Evolutionary conservation across 2,888 invertebrate species (phyloP).

Genomic region (Cantharis flavilabris): DNA sequence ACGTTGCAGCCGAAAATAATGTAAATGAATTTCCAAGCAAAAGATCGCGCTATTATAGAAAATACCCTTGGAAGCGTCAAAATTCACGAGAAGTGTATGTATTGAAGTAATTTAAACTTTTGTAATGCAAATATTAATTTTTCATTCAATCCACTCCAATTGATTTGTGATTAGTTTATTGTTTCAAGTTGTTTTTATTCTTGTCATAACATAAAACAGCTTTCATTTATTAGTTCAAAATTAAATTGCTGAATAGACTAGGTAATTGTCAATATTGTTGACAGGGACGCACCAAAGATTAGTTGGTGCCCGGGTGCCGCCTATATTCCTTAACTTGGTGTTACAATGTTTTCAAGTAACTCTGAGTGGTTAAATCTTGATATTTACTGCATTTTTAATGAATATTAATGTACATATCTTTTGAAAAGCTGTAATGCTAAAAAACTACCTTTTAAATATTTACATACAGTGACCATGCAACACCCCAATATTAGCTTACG

Average conservation of each 20-base stretch:
- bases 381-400: too few species aligned
- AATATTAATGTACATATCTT: too few species aligned
- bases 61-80: constrained; percentile 68
- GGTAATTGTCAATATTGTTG: not conserved
- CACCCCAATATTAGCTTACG: too few species aligned
- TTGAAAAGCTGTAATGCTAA: too few species aligned
- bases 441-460: too few species aligned
- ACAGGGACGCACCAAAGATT: not conserved
- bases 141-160: not conserved
- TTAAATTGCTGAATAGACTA: not conserved
- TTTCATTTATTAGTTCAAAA: not conserved
- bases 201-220: not conserved
- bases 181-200: not conserved
- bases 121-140: not conserved
- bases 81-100: constrained; percentile 51
- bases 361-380: too few species aligned
- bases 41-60: constrained; percentile 63
- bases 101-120: not conserved
- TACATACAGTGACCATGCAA: too few species aligned
- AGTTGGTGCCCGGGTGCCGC: too few species aligned
- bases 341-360: too few species aligned
- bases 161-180: not conserved
- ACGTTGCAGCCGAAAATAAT: constrained; percentile 9
- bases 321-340: too few species aligned
- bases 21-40: constrained; percentile 47